Evolutionary conservation across 2,797 vertebrate species (phyloP).

Genomic region (Gymnodraco acuticeps): DNA sequence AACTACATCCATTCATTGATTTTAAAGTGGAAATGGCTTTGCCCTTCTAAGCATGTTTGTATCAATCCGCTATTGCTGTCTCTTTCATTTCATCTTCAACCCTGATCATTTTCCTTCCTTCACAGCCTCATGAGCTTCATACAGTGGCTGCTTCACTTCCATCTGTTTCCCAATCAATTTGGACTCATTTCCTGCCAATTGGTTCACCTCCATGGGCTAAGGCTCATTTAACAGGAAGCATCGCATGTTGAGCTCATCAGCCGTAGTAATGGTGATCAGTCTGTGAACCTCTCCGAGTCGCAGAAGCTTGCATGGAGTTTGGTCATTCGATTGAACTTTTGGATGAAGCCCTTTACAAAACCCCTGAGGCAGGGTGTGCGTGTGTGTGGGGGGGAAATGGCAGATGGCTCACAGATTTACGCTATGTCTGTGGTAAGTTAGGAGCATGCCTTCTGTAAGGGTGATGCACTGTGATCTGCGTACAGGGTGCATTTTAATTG

Average conservation of each 20-base stretch:
- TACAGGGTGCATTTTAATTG: constrained; percentile 21
- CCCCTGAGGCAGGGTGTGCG: neutral
- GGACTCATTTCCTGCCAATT: constrained; percentile 78
- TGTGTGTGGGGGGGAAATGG: neutral
- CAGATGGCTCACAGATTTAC: constrained; percentile 58
- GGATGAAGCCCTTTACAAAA: constrained; percentile 23
- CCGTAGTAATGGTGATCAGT: constrained; percentile 65
- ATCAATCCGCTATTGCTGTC: neutral
- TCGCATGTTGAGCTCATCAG: constrained; percentile 63
- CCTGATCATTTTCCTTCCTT: constrained; percentile 52
- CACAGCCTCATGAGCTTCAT: constrained; percentile 51
- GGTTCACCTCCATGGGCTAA: constrained; percentile 66
- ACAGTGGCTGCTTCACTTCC: constrained; percentile 58
- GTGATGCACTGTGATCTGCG: constrained; percentile 16
- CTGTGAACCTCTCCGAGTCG: constrained; percentile 19
- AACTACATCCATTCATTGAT: constrained; percentile 11
- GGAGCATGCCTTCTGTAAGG: constrained; percentile 9
- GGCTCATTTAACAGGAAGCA: constrained; percentile 72
- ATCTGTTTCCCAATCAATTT: constrained; percentile 77
- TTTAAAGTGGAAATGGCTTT: constrained; percentile 13
- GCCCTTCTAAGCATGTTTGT: neutral
- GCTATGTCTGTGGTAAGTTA: constrained; percentile 6
- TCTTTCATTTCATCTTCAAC: constrained; percentile 27
- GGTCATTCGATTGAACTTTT: constrained; percentile 43
- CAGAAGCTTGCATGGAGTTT: constrained; percentile 40